phyloP scores from a whole-genome alignment of 2,888 invertebrate genomes.

The Eilema griseolum region DNA sequence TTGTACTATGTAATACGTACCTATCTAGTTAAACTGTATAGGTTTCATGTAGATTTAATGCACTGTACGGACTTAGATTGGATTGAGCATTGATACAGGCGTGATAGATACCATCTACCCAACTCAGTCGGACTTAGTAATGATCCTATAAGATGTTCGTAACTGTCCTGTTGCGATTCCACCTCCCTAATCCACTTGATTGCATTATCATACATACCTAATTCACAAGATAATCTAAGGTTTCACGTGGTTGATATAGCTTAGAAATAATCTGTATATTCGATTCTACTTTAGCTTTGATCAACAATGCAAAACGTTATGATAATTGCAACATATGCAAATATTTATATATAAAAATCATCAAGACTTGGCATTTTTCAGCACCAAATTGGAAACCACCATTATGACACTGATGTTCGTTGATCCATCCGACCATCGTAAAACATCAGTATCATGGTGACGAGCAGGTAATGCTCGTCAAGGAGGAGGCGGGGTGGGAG shows the following conservation, averaged over 20 bases:
- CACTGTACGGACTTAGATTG: conserved; percentile 46
- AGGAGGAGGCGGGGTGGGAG: no score
- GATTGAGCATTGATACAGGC: conserved; percentile 62
- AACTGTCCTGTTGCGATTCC: conserved; percentile 42
- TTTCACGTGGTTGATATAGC: conserved; percentile 17
- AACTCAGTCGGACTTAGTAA: conserved; percentile 60
- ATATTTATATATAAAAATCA: no score
- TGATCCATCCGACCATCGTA: no score
- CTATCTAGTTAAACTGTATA: background rate
- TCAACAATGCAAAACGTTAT: background rate
- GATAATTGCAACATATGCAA: background rate
- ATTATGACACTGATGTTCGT: no score
- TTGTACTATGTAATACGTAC: background rate
- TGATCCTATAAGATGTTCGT: conserved; percentile 60
- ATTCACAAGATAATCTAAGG: conserved; percentile 28
- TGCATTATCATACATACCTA: conserved; percentile 50
- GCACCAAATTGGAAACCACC: background rate
- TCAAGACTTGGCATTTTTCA: background rate
- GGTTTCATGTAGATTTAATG: background rate
- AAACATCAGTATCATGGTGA: background rate
- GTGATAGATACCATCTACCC: conserved; percentile 66
- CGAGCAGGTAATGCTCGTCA: no score
- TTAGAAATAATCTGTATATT: conserved; percentile 16
- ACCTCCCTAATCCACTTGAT: conserved; percentile 57
- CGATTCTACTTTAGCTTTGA: conserved; percentile 1